Percentiles rank a stretch among this genome's conserved stretches.
Evolutionary conservation across 2,113 vertebrate species (phyloP).

Genomic region (Hepsetus odoe): DNA sequence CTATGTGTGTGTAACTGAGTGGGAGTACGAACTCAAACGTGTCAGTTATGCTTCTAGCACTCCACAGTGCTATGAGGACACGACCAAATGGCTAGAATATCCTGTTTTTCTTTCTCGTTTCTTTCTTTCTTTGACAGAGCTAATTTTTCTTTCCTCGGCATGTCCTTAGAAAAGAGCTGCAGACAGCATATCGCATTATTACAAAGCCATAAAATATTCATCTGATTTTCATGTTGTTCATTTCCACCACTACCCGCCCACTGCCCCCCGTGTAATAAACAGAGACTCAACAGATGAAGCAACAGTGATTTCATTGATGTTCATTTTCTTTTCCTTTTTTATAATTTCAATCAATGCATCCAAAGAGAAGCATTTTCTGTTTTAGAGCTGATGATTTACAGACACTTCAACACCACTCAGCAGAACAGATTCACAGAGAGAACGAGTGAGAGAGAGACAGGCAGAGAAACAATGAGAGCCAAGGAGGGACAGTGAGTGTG

Average conservation of each 20-base stretch:
- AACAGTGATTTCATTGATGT: conserved; percentile 25
- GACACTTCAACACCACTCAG: conserved; percentile 31
- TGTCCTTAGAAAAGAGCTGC: background rate
- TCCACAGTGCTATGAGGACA: background rate
- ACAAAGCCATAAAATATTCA: background rate
- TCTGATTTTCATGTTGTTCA: background rate
- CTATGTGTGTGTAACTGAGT: background rate
- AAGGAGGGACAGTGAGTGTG: background rate
- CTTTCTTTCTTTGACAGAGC: background rate
- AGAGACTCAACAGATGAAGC: conserved; percentile 24
- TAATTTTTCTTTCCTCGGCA: conserved; percentile 4
- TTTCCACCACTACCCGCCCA: background rate
- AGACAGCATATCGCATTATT: background rate
- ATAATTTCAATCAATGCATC: conserved; percentile 25
- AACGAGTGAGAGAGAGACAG: background rate
- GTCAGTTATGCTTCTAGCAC: background rate
- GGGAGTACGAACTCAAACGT: background rate
- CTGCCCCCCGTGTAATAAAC: background rate
- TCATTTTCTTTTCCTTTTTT: background rate
- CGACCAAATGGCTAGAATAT: background rate
- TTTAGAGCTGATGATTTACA: conserved; percentile 26
- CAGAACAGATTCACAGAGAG: background rate
- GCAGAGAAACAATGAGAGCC: background rate
- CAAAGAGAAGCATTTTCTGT: conserved; percentile 24
- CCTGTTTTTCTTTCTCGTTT: background rate